Evolutionary conservation across 2,797 vertebrate genomes (phyloP).

Genomic region (Arctocebus calabarensis): DNA sequence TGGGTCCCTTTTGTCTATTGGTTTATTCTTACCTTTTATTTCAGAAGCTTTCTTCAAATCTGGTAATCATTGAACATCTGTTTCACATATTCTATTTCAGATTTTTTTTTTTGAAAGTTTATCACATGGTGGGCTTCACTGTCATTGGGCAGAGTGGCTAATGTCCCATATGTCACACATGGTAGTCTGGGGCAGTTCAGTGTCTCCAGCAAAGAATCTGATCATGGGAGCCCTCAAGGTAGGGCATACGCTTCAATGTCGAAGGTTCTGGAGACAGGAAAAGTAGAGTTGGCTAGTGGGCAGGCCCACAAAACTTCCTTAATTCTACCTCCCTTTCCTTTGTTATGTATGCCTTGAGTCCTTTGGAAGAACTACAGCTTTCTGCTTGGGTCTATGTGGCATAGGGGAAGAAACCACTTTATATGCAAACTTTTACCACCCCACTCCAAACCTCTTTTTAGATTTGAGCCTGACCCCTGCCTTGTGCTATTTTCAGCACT

Average conservation of each 20-base stretch:
- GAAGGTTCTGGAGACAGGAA: not conserved
- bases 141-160: not conserved
- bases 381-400: not conserved
- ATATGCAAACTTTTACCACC: not conserved
- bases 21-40: constrained; percentile 32
- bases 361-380: not conserved
- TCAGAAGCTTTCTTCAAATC: constrained; percentile 26
- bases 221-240: not conserved
- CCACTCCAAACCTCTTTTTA: not conserved
- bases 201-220: not conserved
- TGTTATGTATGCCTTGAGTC: not conserved
- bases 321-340: not conserved
- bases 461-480: not conserved
- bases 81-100: not conserved
- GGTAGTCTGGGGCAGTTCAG: not conserved
- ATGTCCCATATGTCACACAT: not conserved
- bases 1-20: not conserved
- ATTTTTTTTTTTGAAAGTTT: not conserved
- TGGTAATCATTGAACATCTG: not conserved
- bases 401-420: not conserved
- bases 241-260: not conserved
- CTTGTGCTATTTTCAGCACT: not conserved
- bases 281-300: not conserved
- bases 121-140: not conserved
- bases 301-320: not conserved